These are phyloP conservation scores for Sebastes schlegelii DNA, from an alignment of 2,113 vertebrate species.

Conservation along the genomic window DNA sequence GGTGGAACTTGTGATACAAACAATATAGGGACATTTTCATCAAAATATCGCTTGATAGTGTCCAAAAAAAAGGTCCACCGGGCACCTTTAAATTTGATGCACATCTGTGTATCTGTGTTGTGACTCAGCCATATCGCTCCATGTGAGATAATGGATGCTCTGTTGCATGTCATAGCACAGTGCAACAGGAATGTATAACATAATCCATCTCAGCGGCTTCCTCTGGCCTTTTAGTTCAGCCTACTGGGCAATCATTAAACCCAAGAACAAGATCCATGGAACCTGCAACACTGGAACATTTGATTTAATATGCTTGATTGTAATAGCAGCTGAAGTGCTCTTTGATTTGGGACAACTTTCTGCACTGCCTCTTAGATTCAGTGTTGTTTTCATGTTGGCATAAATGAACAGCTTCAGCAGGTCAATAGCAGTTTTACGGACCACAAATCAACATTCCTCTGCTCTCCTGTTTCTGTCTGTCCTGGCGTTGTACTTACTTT, in stretches of 20 bases:
- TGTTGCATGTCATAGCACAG: slow-evolving; percentile 26
- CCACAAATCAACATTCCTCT: slow-evolving; percentile 47
- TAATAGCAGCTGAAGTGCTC: background rate
- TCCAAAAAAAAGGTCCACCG: background rate
- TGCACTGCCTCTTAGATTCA: slow-evolving; percentile 12
- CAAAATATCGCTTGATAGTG: background rate
- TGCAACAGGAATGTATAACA: slow-evolving; percentile 42
- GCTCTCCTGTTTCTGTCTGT: slow-evolving; percentile 33
- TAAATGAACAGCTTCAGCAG: slow-evolving; percentile 28
- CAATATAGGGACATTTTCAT: background rate
- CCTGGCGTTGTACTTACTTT: slow-evolving; percentile 33
- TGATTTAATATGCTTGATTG: slow-evolving; percentile 18
- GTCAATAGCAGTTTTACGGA: slow-evolving; percentile 21
- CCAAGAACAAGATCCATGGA: slow-evolving; percentile 13
- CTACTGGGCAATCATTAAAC: slow-evolving; percentile 43
- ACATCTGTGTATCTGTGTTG: background rate
- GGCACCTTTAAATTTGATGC: background rate
- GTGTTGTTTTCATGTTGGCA: slow-evolving; percentile 17
- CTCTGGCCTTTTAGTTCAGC: slow-evolving; percentile 13
- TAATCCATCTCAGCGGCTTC: slow-evolving; percentile 35
- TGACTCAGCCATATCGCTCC: background rate
- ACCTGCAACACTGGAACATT: slow-evolving; percentile 14
- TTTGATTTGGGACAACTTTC: background rate
- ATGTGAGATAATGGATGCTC: background rate
- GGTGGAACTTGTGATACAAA: background rate